Percentiles rank a stretch among this genome's conserved stretches.
phyloP scores from a whole-genome alignment of 2,797 vertebrate species.

The Pangasius larnaudii region DNA sequence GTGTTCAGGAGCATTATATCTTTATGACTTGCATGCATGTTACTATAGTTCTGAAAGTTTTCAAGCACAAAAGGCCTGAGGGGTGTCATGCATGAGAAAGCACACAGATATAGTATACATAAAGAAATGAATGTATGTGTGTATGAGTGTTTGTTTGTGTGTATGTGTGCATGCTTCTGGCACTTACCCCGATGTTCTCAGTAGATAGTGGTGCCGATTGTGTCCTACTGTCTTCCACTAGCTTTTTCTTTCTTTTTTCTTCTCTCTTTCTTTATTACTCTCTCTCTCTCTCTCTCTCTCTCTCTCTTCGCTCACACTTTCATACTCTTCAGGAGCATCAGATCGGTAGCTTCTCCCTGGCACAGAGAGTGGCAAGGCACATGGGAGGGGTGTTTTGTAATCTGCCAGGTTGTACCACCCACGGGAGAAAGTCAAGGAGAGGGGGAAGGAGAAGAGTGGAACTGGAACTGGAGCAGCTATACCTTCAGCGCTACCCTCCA shows the following conservation, averaged over 20 bases:
- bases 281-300: slow-evolving; percentile 54
- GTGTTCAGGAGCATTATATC: slow-evolving; percentile 23
- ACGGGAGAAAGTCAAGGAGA: slow-evolving; percentile 61
- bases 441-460: slow-evolving; percentile 49
- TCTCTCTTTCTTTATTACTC: slow-evolving; percentile 26
- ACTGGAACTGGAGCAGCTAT: slow-evolving; percentile 63
- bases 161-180: slow-evolving; percentile 60
- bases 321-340: slow-evolving; percentile 68
- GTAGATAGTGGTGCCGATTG: slow-evolving; percentile 63
- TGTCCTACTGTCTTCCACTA: slow-evolving; percentile 61
- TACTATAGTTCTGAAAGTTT: slow-evolving; percentile 25
- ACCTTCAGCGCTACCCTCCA: slow-evolving; percentile 70
- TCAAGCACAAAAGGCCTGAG: slow-evolving; percentile 26
- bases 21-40: slow-evolving; percentile 17
- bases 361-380: slow-evolving; percentile 79
- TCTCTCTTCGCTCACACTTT: slow-evolving; percentile 46
- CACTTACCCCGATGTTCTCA: slow-evolving; percentile 75
- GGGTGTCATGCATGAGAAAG: slow-evolving; percentile 31
- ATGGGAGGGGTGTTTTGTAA: slow-evolving; percentile 85
- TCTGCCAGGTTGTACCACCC: slow-evolving; percentile 81
- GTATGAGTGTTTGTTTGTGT: slow-evolving; percentile 44
- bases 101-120: slow-evolving; percentile 35
- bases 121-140: slow-evolving; percentile 27
- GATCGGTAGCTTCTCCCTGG: slow-evolving; percentile 75
- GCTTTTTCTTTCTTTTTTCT: slow-evolving; percentile 55